Conservation (phyloP, 92 coral and sea anemone species). For the Pocillopora grandis region DNA sequence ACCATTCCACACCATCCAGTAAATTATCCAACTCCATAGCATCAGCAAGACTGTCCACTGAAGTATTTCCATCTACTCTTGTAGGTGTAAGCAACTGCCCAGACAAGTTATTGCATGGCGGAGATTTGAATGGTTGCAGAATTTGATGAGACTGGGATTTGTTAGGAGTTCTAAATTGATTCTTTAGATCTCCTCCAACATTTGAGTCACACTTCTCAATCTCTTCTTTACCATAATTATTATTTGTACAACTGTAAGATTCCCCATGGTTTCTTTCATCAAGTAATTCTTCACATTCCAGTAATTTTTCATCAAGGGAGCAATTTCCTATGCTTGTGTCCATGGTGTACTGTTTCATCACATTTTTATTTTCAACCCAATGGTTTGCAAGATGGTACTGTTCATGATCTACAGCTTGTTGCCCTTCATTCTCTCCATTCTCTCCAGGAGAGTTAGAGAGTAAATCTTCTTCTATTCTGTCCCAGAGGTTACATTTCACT, state of each 20-base stretch:
- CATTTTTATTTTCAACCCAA: slow-evolving; percentile 2
- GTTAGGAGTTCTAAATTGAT: slow-evolving; percentile 15
- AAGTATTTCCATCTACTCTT: background rate
- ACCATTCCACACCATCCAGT: slow-evolving; percentile 86
- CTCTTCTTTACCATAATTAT: background rate
- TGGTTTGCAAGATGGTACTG: background rate
- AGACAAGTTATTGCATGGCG: background rate
- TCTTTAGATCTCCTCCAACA: background rate
- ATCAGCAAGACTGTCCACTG: slow-evolving; percentile 68
- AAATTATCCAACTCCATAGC: slow-evolving; percentile 57
- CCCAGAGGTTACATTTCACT: slow-evolving; percentile 49
- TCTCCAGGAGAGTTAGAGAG: background rate
- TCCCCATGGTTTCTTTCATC: background rate
- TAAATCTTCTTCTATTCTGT: slow-evolving; percentile 24
- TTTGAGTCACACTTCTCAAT: background rate
- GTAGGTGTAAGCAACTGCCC: background rate
- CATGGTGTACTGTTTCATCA: slow-evolving; percentile 1
- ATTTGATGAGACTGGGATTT: background rate
- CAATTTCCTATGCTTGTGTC: slow-evolving; percentile 16
- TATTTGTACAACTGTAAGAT: background rate
- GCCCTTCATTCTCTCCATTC: background rate
- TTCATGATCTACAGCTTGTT: background rate
- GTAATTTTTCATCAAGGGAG: background rate
- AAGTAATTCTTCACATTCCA: slow-evolving; percentile 9
- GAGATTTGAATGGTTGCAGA: background rate